A percentile compares a stretch with the other conserved stretches of the same genome.
Conservation (phyloP, 1,140 invertebrate genomes). For the Bicyclus anynana region DNA sequence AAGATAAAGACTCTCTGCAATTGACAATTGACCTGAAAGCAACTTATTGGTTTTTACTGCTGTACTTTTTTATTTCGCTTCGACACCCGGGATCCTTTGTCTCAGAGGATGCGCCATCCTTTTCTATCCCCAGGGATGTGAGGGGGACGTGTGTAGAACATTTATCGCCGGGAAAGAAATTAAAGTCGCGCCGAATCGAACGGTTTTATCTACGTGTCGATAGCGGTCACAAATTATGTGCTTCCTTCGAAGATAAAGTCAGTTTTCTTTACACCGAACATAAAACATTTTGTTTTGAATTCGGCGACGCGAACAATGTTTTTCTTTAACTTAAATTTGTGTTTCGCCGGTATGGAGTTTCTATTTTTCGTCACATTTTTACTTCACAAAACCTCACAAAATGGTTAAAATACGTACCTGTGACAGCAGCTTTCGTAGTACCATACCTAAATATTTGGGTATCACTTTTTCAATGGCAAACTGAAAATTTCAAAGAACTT, state of each 20-base stretch:
- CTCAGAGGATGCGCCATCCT: conserved; percentile 32
- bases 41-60: conserved; percentile 40
- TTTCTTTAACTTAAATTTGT: too few relatives aligned
- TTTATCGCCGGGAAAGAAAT: conserved; percentile 69
- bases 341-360: too few relatives aligned
- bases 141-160: conserved; percentile 42
- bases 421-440: too few relatives aligned
- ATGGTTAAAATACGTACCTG: too few relatives aligned
- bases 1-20: conserved; percentile 26
- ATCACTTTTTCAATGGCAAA: too few relatives aligned
- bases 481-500: too few relatives aligned
- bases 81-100: conserved; percentile 51
- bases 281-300: neutral
- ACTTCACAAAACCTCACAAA: too few relatives aligned
- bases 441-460: too few relatives aligned
- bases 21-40: conserved; percentile 42
- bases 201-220: conserved; percentile 70
- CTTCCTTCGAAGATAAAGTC: conserved; percentile 47
- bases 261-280: conserved; percentile 11
- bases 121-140: conserved; percentile 24
- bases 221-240: conserved; percentile 73
- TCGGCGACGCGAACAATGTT: too few relatives aligned
- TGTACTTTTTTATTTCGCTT: conserved; percentile 38
- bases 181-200: conserved; percentile 70
- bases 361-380: too few relatives aligned